Conservation (phyloP, 2,797 vertebrate genomes). For the Sebastes minor region DNA sequence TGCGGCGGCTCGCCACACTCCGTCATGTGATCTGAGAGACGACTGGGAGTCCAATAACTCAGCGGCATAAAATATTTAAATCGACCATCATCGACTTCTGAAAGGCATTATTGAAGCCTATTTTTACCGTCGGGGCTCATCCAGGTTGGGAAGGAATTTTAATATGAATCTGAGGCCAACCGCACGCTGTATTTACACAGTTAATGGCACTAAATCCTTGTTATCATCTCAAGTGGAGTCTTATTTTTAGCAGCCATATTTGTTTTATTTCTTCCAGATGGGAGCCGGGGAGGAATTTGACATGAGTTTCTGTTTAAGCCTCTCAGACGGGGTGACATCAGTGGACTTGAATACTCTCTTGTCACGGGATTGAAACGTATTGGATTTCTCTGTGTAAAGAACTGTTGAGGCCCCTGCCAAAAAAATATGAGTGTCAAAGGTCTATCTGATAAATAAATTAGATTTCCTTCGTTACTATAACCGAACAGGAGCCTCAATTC, state of each 20-base stretch:
- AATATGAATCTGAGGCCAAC: constrained; percentile 57
- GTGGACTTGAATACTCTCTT: constrained; percentile 38
- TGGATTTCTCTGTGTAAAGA: constrained; percentile 21
- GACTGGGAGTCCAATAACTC: constrained; percentile 53
- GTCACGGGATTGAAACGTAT: constrained; percentile 18
- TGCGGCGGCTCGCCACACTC: constrained; percentile 20
- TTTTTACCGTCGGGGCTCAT: constrained; percentile 48
- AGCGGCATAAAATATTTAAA: constrained; percentile 69
- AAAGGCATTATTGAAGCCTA: constrained; percentile 44
- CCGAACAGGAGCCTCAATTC: constrained; percentile 17
- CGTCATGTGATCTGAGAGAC: constrained; percentile 49
- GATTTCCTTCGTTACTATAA: constrained; percentile 18
- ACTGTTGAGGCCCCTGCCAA: not conserved
- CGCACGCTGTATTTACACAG: constrained; percentile 68
- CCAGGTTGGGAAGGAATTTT: constrained; percentile 64
- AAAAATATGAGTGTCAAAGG: constrained; percentile 40
- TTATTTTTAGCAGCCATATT: constrained; percentile 78
- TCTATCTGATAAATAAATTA: constrained; percentile 52
- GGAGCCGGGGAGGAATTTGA: constrained; percentile 60
- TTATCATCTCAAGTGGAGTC: constrained; percentile 73
- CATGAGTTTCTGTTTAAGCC: constrained; percentile 70
- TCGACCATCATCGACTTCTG: constrained; percentile 40
- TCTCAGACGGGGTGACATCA: constrained; percentile 73
- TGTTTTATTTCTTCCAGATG: constrained; percentile 80
- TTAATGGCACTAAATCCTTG: constrained; percentile 74